Conservation (phyloP, 2,113 vertebrate genomes). For the Pseudonaja textilis region DNA sequence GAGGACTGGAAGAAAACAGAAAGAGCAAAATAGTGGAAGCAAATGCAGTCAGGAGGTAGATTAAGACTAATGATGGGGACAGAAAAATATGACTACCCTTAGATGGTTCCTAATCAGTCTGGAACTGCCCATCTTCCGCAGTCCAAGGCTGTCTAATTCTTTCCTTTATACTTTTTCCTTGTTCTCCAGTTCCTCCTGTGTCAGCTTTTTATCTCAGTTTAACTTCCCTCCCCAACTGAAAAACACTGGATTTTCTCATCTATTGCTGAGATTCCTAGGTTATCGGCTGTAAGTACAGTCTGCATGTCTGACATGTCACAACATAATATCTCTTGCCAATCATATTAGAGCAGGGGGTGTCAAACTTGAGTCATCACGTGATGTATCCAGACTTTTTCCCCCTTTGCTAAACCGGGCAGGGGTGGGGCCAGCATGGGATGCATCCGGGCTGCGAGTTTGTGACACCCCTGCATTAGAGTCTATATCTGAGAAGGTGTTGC, state of each 20-base stretch:
- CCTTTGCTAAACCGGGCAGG: too few relatives aligned
- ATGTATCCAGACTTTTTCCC: too few relatives aligned
- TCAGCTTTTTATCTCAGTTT: neutral
- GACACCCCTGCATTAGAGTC: neutral
- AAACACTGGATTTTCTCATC: neutral
- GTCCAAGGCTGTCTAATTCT: neutral
- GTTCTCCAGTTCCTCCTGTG: neutral
- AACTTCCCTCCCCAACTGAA: neutral
- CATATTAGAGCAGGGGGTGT: neutral
- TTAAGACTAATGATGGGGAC: neutral
- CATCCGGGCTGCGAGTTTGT: too few relatives aligned
- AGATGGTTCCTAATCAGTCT: neutral
- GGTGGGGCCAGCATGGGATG: too few relatives aligned
- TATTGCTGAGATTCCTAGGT: neutral
- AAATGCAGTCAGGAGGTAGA: neutral
- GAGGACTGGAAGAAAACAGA: neutral
- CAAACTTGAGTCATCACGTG: too few relatives aligned
- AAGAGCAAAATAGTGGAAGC: neutral
- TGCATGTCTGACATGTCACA: neutral
- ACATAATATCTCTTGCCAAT: accelerated
- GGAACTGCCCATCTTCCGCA: neutral
- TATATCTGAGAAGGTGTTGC: neutral
- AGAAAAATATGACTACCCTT: neutral
- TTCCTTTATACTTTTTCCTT: neutral
- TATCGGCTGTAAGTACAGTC: neutral